phyloP scores from a whole-genome alignment of 2,888 invertebrate species.

The Xiphydria camelus region DNA sequence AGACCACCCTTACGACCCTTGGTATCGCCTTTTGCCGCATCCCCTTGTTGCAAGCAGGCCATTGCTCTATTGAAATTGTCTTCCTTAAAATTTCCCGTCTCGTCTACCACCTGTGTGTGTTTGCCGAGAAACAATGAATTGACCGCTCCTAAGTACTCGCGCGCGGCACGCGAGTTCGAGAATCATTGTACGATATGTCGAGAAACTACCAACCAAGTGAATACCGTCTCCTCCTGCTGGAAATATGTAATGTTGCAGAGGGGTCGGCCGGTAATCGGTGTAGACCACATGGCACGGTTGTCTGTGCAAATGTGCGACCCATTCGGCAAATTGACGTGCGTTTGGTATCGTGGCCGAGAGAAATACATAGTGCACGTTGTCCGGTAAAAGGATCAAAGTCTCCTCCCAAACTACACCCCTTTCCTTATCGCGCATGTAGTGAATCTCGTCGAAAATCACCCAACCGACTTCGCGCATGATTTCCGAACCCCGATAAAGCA shows the following conservation, averaged over 20 bases:
- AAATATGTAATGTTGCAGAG: conserved; percentile 97
- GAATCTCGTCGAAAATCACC: conserved; percentile 99
- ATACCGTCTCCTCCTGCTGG: conserved; percentile 96
- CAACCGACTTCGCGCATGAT: conserved; percentile 98
- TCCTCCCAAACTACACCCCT: conserved; percentile 99
- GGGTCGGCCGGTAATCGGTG: conserved; percentile 96
- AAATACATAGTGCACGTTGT: conserved; percentile 98
- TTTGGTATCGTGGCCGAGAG: conserved; percentile 99
- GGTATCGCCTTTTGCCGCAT: conserved; percentile 81
- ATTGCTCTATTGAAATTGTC: conserved; percentile 98
- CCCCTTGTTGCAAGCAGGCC: conserved; percentile 84
- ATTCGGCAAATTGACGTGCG: conserved; percentile 93
- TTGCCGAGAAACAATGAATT: too few species aligned
- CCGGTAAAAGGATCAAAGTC: conserved; percentile 93
- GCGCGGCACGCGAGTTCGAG: too few species aligned
- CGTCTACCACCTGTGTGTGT: conserved; percentile 49
- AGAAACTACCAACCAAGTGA: conserved; percentile 81
- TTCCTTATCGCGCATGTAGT: conserved; percentile 99
- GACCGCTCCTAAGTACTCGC: too few species aligned
- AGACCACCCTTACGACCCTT: conserved; percentile 77
- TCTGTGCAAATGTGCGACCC: conserved; percentile 92
- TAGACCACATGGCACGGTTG: conserved; percentile 99
- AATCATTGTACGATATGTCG: too few species aligned
- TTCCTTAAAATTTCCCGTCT: conserved; percentile 89
- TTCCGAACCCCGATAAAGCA: conserved; percentile 98